Evolutionary conservation across 2,888 invertebrate genomes (phyloP).

Genomic region (Bombyx huttoni): DNA sequence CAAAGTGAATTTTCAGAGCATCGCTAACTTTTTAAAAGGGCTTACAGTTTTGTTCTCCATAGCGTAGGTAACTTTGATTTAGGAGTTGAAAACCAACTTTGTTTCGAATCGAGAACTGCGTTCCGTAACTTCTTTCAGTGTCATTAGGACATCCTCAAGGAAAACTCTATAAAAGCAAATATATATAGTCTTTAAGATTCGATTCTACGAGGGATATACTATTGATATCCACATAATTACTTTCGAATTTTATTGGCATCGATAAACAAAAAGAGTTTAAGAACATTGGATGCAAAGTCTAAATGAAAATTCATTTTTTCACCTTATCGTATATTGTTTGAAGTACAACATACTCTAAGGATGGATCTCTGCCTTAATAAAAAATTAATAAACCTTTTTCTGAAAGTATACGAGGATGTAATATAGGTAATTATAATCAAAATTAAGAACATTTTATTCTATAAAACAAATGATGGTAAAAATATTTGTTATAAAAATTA

Average conservation of each 20-base stretch:
- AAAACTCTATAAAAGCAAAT: not conserved
- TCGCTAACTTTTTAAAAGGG: conserved; percentile 12
- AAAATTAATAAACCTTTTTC: no score
- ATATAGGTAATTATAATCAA: no score
- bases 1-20: conserved; percentile 5
- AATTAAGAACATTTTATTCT: no score
- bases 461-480: no score
- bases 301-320: no score
- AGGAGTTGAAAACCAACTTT: conserved; percentile 13
- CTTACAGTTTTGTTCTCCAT: conserved; percentile 9
- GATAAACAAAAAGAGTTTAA: not conserved
- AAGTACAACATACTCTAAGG: no score
- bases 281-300: not conserved
- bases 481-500: no score
- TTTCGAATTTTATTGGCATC: not conserved
- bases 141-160: conserved; percentile 7
- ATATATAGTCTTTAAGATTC: not conserved
- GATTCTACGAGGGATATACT: not conserved
- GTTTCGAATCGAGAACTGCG: conserved; percentile 8
- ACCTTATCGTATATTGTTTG: no score
- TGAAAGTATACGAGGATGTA: no score
- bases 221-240: conserved; percentile 3
- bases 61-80: conserved; percentile 11
- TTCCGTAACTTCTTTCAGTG: conserved; percentile 5
- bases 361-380: no score